Base-by-base conservation (phyloP, 1,140 invertebrate species). In the Drosophila sp. region DNA sequence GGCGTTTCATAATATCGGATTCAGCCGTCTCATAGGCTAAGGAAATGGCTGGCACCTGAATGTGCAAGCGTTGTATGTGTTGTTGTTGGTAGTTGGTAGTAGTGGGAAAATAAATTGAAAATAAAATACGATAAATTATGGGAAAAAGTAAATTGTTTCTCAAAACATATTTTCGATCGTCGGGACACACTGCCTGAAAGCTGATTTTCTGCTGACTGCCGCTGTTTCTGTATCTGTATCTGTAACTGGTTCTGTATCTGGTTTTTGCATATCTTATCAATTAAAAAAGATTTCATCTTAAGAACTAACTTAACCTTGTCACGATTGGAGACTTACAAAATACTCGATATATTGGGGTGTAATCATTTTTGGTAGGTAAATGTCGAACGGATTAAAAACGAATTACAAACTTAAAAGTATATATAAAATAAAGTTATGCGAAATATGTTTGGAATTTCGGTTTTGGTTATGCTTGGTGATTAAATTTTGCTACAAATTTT, bases 1-100 rank as follows among this genome's bases (percentile, higher is more conserved):
- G 96, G 93, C 98, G 96, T 95, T 99, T 99, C 99, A 99, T 99
- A 94, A 99, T 99, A 96, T 99, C 99, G 93, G 97, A 98, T 95
- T 99, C 99, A 91, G 99, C 98, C 94, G 98, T 96, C 95, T 99
- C 99, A 95, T 99, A 99, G 93, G 99, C 98, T 94, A 99, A 95
- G 91, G 99, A 99, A 95, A 99, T 99, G 94, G 99, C 99, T 93
- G 98, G 99, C 93, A 99, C 96, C 97, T 98, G 94, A 73, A 58
- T 64, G 83, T 73, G 76, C 83, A 55, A 82, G 63, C 72, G 68
- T 38, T n/a, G 60, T 67, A 60, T 50, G 55, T 72, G 17, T 61
- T 70, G 40, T 61, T 69, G 35, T 67, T 70, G 50, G 66, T 62
- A 62, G 70, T 73, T 71, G 32, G 80, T 69, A 61, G 72, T 71